These are phyloP conservation scores for Antigone vipio DNA, from an alignment of 2,113 vertebrate species.

Conservation along the genomic window DNA sequence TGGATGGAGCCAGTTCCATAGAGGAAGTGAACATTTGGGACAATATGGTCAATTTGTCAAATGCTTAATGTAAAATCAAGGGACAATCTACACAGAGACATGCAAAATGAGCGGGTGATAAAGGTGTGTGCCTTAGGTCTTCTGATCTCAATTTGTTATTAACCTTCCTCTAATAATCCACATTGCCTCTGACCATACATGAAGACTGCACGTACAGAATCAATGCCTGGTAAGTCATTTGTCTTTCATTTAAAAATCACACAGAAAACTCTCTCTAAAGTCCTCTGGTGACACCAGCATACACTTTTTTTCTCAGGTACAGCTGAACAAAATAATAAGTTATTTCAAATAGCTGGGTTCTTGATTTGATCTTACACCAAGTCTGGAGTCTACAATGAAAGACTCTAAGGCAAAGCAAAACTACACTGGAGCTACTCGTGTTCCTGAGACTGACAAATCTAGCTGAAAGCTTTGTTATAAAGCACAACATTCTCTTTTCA, in stretches of 20 bases:
- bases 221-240: not conserved
- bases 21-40: not conserved
- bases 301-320: not conserved
- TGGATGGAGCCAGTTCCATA: not conserved
- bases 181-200: fast-evolving
- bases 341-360: not conserved
- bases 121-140: not conserved
- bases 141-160: not conserved
- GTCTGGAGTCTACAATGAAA: not conserved
- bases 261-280: not conserved
- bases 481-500: not conserved
- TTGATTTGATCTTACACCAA: not conserved
- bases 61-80: not conserved
- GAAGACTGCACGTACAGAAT: not conserved
- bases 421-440: not conserved
- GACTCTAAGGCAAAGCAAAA: not conserved
- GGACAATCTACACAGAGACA: not conserved
- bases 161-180: not conserved
- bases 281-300: not conserved
- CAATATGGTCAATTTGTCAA: not conserved
- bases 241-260: not conserved
- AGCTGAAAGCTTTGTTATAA: not conserved
- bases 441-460: not conserved
- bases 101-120: not conserved
- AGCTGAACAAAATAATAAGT: not conserved